Evolutionary conservation across 1,140 invertebrate species (phyloP).

Genomic region (Ceratina calcarata): DNA sequence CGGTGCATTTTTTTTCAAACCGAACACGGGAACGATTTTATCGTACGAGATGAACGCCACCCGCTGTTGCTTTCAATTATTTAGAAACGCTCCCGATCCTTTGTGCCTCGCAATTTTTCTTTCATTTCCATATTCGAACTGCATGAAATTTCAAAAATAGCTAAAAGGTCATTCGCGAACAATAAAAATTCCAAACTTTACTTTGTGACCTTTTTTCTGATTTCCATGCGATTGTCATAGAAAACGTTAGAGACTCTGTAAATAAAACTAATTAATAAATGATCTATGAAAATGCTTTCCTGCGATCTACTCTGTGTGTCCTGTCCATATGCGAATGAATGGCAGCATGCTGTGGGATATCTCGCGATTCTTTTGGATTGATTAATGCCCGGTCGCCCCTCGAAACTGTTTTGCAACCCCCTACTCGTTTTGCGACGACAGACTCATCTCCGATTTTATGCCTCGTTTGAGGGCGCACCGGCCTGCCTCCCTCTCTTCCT

Average conservation of each 20-base stretch:
- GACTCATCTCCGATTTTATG: constrained; percentile 69
- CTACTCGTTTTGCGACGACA: constrained; percentile 60
- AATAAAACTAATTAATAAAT: too few relatives aligned
- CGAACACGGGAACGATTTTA: constrained; percentile 37
- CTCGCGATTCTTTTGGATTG: constrained; percentile 41
- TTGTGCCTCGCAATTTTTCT: not conserved
- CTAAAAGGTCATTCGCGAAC: too few relatives aligned
- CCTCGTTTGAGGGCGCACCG: constrained; percentile 55
- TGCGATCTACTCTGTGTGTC: too few relatives aligned
- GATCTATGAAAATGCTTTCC: too few relatives aligned
- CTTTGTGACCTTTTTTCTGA: too few relatives aligned
- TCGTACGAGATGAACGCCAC: not conserved
- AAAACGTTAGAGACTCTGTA: too few relatives aligned
- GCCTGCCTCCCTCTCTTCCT: constrained; percentile 7
- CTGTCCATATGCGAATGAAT: too few relatives aligned
- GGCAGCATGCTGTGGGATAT: too few relatives aligned
- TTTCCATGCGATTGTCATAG: too few relatives aligned
- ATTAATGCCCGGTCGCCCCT: constrained; percentile 61
- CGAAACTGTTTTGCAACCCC: constrained; percentile 59
- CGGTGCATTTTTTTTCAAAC: not conserved
- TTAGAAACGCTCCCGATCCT: not conserved
- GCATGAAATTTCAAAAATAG: too few relatives aligned
- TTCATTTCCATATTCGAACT: too few relatives aligned
- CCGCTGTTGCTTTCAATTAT: not conserved
- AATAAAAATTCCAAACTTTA: too few relatives aligned